Evolutionary conservation across 1,140 invertebrate genomes (phyloP).

Genomic region (Drosophila sturtevanti): DNA sequence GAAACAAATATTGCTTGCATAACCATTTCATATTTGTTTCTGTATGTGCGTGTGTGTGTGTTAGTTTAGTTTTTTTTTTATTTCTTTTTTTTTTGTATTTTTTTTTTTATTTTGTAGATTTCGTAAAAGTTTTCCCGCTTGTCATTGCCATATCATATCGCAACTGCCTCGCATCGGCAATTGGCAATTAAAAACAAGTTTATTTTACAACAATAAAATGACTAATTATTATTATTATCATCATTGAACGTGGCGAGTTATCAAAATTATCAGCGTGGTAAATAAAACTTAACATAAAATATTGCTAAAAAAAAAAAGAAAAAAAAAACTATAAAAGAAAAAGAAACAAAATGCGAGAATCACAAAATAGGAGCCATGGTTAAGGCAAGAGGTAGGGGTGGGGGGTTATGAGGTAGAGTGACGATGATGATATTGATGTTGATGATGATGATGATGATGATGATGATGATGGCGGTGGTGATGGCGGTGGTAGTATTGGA

Average conservation of each 20-base stretch:
- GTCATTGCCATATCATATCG: constrained; percentile 16
- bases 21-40: background rate
- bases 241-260: constrained; percentile 42
- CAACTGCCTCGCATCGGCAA: constrained; percentile 40
- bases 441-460: too few species aligned
- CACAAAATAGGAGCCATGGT: background rate
- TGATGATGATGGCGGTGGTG: too few species aligned
- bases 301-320: constrained; percentile 11
- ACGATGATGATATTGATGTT: background rate
- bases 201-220: constrained; percentile 80
- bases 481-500: background rate
- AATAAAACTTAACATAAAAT: constrained; percentile 79
- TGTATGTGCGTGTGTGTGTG: too few species aligned
- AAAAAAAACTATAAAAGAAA: background rate
- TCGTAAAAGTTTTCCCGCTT: background rate
- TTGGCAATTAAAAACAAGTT: constrained; percentile 76
- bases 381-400: background rate
- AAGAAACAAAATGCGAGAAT: constrained; percentile 48
- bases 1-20: background rate
- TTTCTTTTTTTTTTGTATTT: background rate
- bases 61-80: too few species aligned
- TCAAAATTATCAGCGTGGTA: constrained; percentile 63
- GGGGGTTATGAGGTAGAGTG: background rate
- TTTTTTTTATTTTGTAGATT: background rate
- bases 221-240: constrained; percentile 81